Evolutionary conservation across 1,140 invertebrate genomes (phyloP).

Genomic region (Eumaeus atala): DNA sequence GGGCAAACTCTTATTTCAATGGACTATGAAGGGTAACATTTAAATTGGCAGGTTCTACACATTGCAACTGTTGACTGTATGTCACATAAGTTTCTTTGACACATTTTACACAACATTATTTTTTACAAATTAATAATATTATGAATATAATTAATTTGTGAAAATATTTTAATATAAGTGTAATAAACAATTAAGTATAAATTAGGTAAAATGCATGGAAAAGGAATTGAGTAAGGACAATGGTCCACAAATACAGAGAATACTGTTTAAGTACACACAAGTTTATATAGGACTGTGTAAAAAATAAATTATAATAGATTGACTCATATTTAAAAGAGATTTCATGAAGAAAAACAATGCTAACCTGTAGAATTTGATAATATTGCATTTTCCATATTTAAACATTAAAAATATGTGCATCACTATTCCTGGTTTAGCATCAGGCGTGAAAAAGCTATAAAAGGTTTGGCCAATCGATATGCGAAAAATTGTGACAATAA

Average conservation of each 20-base stretch:
- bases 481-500: too few species aligned
- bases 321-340: too few species aligned
- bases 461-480: too few species aligned
- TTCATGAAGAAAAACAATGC: too few species aligned
- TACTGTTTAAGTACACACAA: conserved; percentile 5
- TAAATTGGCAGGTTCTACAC: neutral
- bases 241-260: conserved; percentile 4
- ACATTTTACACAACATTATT: conserved; percentile 2
- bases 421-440: too few species aligned
- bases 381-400: too few species aligned
- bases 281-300: neutral
- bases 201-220: conserved; percentile 5
- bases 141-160: too few species aligned
- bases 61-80: neutral
- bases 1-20: conserved; percentile 7
- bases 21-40: neutral
- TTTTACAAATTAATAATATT: neutral
- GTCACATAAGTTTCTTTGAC: conserved; percentile 5
- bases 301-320: too few species aligned
- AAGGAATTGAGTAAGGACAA: conserved; percentile 1
- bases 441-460: too few species aligned
- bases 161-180: too few species aligned
- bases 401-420: too few species aligned
- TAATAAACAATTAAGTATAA: neutral
- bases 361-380: too few species aligned